Evolutionary conservation across 2,888 invertebrate species (phyloP), one percentile per base, ranked within the genome.

Genomic region (Tetrapedia diversipes): DNA sequence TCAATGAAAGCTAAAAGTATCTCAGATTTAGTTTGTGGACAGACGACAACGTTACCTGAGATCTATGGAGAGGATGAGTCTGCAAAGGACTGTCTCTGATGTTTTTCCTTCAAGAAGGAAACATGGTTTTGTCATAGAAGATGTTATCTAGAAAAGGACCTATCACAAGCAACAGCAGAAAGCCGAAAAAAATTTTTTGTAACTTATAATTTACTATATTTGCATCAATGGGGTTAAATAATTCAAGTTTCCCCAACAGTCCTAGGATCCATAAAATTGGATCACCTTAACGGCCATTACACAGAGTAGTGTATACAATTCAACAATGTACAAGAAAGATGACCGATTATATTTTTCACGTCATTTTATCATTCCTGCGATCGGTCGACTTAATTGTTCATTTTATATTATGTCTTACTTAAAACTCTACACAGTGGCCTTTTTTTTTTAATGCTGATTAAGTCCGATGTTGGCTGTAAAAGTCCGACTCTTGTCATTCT

Each of bases 51-150:
- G 10, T 72, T 88, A 49, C 79, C 88, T 3, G 89, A 87, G 60
- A 85, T 89, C 34, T 86, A 68, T 32, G 83, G 71, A 27, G 90
- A 89, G n/a, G 90, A 90, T 54, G 90, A 91, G 24, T 84, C 90
- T 4, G 89, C 89, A 1, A 89, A 87, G 60, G 90, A 91, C 74
- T 90, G 90, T 41, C 89, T 90, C 80, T 91, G 90, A 91, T 90
- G 89, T 83, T 87, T 87, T 63, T 85, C 82, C 19, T 87, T 87
- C 19, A 86, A 76, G 34, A 85, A 86, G 65, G 77, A 79, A 32
- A 87, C 86, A 7, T 86, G 86, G 78, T 87, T 87, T 59, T 86
- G 71, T 77, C 47, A 47, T 47, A 67, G 61, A 53, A 67, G 27
- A 29, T 29, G 49, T 41, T 43, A 27, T 29, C n/a, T 34, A 19